Percentiles rank a stretch among this genome's conserved stretches.
These are phyloP conservation scores for Acanthisitta chloris DNA, from an alignment of 2,113 vertebrate species.

Conservation along the genomic window DNA sequence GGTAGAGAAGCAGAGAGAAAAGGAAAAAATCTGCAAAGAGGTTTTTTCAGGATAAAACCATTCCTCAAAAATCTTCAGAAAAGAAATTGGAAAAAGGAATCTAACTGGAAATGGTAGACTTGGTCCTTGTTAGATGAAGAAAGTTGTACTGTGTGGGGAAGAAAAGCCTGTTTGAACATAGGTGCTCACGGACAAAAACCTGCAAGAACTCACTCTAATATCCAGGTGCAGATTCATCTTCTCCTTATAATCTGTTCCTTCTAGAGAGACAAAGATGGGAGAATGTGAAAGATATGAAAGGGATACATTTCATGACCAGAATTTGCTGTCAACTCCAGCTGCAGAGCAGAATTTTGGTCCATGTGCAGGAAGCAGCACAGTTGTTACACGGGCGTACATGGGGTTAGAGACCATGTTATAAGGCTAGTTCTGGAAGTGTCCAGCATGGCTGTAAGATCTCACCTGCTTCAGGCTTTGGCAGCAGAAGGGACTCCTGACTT, in stretches of 20 bases:
- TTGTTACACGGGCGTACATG: accelerated
- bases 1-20: neutral
- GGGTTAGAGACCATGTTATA: neutral
- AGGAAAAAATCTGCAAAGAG: neutral
- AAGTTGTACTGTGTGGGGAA: neutral
- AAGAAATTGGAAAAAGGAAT: neutral
- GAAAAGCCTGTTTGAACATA: neutral
- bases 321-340: neutral
- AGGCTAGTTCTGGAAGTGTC: neutral
- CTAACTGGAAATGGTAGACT: neutral
- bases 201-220: neutral
- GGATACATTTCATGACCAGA: neutral
- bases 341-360: accelerated
- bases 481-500: neutral
- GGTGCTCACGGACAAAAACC: neutral
- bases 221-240: neutral
- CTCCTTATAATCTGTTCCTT: neutral
- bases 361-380: neutral
- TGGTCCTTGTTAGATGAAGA: neutral
- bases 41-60: neutral
- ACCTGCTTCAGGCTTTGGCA: neutral
- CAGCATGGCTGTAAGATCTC: neutral
- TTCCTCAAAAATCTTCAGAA: neutral
- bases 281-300: neutral
- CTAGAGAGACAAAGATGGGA: neutral